Evolutionary conservation across 2,888 invertebrate genomes (phyloP).

Genomic region (Phlogophora meticulosa): DNA sequence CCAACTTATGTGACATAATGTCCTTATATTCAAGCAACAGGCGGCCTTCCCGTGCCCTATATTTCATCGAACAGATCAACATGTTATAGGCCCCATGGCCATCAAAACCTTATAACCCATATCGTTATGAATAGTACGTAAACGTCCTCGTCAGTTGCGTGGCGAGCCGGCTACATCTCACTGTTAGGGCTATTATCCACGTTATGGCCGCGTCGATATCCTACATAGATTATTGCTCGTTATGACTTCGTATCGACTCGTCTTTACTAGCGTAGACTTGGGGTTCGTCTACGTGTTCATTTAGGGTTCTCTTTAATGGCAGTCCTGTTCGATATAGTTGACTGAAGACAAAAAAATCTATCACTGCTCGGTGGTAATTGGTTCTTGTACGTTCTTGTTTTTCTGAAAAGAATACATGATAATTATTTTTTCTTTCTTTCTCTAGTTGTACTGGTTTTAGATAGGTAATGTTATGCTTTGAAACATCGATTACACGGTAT

Average conservation of each 20-base stretch:
- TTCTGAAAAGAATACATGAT: no score
- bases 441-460: no score
- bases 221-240: conserved; percentile 43
- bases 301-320: no score
- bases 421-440: no score
- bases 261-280: conserved; percentile 4
- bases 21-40: no score
- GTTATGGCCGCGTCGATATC: conserved; percentile 40
- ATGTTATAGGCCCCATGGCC: neutral
- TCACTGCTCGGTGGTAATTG: no score
- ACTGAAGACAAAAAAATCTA: no score
- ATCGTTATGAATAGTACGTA: conserved; percentile 17
- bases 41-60: neutral
- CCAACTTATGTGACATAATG: no score
- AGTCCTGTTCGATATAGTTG: no score
- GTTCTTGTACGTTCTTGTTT: no score
- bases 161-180: conserved; percentile 7
- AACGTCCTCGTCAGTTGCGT: conserved; percentile 10
- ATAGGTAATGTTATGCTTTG: no score
- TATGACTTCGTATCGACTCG: conserved; percentile 32
- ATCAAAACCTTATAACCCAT: neutral
- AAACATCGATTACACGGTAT: no score
- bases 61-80: conserved; percentile 11
- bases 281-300: neutral
- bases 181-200: conserved; percentile 22